These are phyloP conservation scores for Cydia splendana DNA, from an alignment of 1,140 invertebrate species.

Conservation along the genomic window DNA sequence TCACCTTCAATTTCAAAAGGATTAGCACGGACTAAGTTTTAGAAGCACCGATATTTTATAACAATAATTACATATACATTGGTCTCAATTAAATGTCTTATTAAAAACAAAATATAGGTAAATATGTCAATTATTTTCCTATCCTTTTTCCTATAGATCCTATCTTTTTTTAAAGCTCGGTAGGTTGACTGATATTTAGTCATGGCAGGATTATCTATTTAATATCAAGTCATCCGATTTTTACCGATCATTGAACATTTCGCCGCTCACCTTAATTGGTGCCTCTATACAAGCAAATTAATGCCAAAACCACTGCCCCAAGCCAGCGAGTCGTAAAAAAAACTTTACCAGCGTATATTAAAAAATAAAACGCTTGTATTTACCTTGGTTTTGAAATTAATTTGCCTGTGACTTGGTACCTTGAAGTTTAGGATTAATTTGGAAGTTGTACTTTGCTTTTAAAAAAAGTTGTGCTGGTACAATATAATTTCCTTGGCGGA, in stretches of 20 bases:
- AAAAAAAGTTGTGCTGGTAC: conserved; percentile 14
- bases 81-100: too few relatives aligned
- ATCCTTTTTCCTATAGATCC: too few relatives aligned
- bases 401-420: conserved; percentile 9
- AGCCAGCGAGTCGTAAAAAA: background rate
- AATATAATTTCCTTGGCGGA: conserved; percentile 44
- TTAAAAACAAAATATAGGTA: too few relatives aligned
- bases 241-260: background rate
- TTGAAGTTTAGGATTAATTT: conserved; percentile 20
- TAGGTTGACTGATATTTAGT: too few relatives aligned
- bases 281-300: background rate
- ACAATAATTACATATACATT: too few relatives aligned
- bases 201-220: too few relatives aligned
- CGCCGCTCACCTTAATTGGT: background rate
- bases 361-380: background rate
- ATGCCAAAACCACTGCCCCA: background rate
- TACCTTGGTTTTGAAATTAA: conserved; percentile 17
- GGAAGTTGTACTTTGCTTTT: background rate
- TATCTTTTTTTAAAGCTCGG: too few relatives aligned
- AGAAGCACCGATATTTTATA: too few relatives aligned
- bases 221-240: background rate
- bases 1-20: too few relatives aligned
- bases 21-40: too few relatives aligned
- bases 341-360: background rate
- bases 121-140: too few relatives aligned